phyloP scores from a whole-genome alignment of 2,113 vertebrate species.

The Nannobrachium achirus region DNA sequence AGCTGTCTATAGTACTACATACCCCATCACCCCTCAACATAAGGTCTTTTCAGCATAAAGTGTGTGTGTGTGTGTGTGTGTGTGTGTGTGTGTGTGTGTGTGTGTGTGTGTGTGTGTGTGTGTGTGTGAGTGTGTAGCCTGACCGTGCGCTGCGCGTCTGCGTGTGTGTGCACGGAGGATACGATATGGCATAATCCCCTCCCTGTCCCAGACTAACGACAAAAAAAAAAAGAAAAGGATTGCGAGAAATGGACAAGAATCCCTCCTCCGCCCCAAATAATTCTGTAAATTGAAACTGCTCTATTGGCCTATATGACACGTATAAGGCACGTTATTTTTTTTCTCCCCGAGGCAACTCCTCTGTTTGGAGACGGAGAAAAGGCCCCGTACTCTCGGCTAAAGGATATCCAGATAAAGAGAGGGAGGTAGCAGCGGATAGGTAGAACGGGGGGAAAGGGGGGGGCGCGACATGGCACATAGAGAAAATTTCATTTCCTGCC shows the following conservation, averaged over 20 bases:
- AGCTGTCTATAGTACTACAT: too few relatives aligned
- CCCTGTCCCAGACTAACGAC: not conserved
- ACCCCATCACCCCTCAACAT: too few relatives aligned
- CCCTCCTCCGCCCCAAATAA: slow-evolving; percentile 56
- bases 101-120: slow-evolving; percentile 8
- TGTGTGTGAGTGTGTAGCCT: too few relatives aligned
- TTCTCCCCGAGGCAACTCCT: slow-evolving; percentile 57
- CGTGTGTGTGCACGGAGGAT: slow-evolving; percentile 18
- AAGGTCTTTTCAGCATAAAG: too few relatives aligned
- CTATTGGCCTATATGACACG: slow-evolving; percentile 65
- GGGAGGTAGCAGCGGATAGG: slow-evolving; percentile 44
- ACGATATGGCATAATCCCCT: slow-evolving; percentile 52
- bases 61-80: too few relatives aligned
- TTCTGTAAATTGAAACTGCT: slow-evolving; percentile 78
- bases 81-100: not conserved
- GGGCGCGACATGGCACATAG: slow-evolving; percentile 54
- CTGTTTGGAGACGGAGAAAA: slow-evolving; percentile 58
- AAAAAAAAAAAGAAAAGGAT: not conserved
- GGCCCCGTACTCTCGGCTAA: slow-evolving; percentile 47
- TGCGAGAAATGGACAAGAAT: slow-evolving; percentile 35
- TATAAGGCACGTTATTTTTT: slow-evolving; percentile 60
- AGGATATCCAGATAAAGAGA: slow-evolving; percentile 81
- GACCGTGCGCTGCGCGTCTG: too few relatives aligned
- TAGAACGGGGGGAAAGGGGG: slow-evolving; percentile 9
- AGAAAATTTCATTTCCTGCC: slow-evolving; percentile 98